A percentile compares a stretch with the other conserved stretches of the same genome.
Evolutionary conservation across 2,797 vertebrate species (phyloP).

Genomic region (Sebastes minor): DNA sequence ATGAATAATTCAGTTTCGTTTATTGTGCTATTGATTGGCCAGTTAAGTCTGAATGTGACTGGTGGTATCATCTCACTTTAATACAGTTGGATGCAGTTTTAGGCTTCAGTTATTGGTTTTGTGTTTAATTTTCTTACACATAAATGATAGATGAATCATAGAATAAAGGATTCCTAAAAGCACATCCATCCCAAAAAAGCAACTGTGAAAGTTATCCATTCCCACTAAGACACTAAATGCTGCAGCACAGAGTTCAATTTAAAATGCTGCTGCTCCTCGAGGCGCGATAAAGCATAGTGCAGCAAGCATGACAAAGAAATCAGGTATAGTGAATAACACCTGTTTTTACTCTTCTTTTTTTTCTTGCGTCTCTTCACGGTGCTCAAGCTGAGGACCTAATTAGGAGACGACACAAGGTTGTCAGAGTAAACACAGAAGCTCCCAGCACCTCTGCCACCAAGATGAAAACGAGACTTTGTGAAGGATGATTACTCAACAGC

Average conservation of each 20-base stretch:
- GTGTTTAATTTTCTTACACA: not conserved
- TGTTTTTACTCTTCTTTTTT: not conserved
- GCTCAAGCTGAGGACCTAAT: conserved; percentile 47
- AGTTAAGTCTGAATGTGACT: not conserved
- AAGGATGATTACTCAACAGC: conserved; percentile 8
- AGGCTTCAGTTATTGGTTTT: not conserved
- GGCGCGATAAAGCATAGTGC: not conserved
- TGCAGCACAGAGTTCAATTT: not conserved
- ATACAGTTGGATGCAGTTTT: not conserved
- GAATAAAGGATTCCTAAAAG: not conserved
- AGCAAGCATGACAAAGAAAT: conserved; percentile 16
- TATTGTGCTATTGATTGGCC: not conserved
- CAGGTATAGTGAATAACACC: conserved; percentile 32
- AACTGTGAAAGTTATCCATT: not conserved
- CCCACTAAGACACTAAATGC: not conserved
- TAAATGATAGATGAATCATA: not conserved
- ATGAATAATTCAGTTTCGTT: conserved; percentile 21
- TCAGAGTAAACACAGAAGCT: conserved; percentile 28
- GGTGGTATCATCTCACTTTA: not conserved
- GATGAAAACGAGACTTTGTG: conserved; percentile 13
- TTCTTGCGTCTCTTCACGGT: not conserved
- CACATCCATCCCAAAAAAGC: not conserved
- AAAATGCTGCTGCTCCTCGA: not conserved
- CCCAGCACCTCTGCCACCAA: not conserved
- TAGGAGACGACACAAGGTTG: conserved; percentile 32